Evolutionary conservation across 2,797 vertebrate genomes (phyloP).

Genomic region (Diglossa cyanea): DNA sequence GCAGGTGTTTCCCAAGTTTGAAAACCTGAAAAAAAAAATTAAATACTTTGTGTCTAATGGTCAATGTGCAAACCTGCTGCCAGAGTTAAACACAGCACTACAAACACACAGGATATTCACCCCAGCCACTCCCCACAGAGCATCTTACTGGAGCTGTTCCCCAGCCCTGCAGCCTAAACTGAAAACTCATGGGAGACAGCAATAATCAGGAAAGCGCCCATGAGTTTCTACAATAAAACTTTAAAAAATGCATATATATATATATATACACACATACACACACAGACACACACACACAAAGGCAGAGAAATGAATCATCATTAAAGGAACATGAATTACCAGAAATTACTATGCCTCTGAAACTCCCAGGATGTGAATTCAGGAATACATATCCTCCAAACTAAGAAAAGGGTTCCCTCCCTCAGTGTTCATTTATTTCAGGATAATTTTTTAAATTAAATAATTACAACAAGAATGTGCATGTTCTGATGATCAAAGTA

Average conservation of each 20-base stretch:
- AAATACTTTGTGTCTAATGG: background rate
- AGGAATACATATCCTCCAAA: background rate
- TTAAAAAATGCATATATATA: rapidly evolving
- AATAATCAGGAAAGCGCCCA: background rate
- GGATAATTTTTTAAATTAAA: background rate
- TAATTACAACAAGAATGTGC: background rate
- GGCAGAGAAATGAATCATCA: background rate
- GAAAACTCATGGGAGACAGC: background rate
- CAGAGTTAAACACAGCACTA: background rate
- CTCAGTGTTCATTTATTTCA: background rate
- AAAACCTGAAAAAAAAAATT: constrained; percentile 82
- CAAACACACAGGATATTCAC: background rate
- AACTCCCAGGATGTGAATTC: background rate
- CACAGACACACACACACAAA: rapidly evolving
- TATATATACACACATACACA: background rate
- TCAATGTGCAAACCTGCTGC: background rate
- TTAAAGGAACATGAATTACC: background rate
- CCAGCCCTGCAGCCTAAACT: background rate
- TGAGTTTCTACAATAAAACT: background rate
- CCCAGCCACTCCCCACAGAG: background rate
- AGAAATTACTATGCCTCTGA: background rate
- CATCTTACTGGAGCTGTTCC: background rate
- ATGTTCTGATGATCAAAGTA: background rate
- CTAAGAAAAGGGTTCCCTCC: background rate
- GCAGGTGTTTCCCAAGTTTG: constrained; percentile 97